Percentiles rank a stretch among this genome's conserved stretches.
Conservation (phyloP, 2,797 vertebrate species). For the Ctenosaura bakeri region DNA sequence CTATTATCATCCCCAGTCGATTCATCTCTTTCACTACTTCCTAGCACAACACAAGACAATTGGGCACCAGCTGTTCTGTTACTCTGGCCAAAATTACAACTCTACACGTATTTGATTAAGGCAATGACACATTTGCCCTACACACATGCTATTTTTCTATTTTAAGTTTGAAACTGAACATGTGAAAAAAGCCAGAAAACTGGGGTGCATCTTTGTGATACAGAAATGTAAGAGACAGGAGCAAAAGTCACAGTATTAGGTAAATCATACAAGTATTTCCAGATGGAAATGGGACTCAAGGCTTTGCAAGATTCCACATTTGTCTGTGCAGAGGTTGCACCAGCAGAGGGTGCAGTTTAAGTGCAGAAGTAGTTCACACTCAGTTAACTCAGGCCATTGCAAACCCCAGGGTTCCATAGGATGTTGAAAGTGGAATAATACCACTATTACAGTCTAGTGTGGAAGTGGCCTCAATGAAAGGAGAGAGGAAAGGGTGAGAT, state of each 20-base stretch:
- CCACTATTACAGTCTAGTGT: too few relatives aligned
- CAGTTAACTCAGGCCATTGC: too few relatives aligned
- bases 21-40: conserved; percentile 94
- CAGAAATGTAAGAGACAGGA: not conserved
- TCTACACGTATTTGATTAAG: not conserved
- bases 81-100: not conserved
- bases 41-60: conserved; percentile 74
- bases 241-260: not conserved
- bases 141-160: too few relatives aligned
- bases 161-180: not conserved
- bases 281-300: not conserved
- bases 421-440: too few relatives aligned
- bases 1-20: conserved; percentile 92
- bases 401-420: too few relatives aligned
- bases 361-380: too few relatives aligned
- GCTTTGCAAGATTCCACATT: too few relatives aligned
- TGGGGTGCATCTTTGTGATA: not conserved
- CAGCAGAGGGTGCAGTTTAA: too few relatives aligned
- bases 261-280: not conserved
- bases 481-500: too few relatives aligned
- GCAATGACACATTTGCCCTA: too few relatives aligned
- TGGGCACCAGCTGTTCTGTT: not conserved
- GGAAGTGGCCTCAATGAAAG: too few relatives aligned
- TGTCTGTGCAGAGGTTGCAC: too few relatives aligned
- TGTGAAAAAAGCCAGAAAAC: not conserved